Conservation (phyloP, 1,140 invertebrate species). For the Mactra quadrangularis region DNA sequence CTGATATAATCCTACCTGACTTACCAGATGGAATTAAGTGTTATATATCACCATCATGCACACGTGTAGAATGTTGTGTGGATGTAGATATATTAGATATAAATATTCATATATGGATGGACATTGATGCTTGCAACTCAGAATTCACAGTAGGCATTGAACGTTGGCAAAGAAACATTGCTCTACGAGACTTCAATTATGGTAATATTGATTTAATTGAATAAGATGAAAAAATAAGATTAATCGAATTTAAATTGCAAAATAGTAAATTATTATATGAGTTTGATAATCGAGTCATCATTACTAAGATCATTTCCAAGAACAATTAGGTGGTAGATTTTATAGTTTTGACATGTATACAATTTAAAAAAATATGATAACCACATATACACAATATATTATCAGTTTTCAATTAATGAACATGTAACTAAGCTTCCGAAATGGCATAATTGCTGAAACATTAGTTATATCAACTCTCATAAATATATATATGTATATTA, state of each 20-base stretch:
- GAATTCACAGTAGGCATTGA: constrained; percentile 25
- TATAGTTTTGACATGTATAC: not conserved
- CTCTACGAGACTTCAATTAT: constrained; percentile 23
- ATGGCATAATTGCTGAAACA: too few species aligned
- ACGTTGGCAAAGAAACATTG: not conserved
- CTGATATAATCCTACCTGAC: not conserved
- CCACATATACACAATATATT: too few species aligned
- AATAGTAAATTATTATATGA: not conserved
- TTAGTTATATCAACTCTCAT: too few species aligned
- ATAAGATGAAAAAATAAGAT: too few species aligned
- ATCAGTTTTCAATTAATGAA: too few species aligned
- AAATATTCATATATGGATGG: constrained; percentile 5
- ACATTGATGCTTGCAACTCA: constrained; percentile 16
- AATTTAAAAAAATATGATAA: not conserved
- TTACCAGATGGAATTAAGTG: not conserved
- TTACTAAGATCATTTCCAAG: not conserved
- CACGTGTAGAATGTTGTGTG: constrained; percentile 27
- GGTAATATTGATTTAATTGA: too few species aligned
- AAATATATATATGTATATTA: too few species aligned
- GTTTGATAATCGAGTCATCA: not conserved
- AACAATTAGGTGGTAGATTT: not conserved
- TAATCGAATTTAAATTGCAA: not conserved
- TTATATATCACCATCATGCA: constrained; percentile 28
- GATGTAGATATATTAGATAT: constrained; percentile 11
- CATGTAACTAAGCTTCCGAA: too few species aligned